Evolutionary conservation across 2,113 vertebrate species (phyloP), one percentile per base, ranked within the genome.

Genomic region (Pogonocichla stellata): DNA sequence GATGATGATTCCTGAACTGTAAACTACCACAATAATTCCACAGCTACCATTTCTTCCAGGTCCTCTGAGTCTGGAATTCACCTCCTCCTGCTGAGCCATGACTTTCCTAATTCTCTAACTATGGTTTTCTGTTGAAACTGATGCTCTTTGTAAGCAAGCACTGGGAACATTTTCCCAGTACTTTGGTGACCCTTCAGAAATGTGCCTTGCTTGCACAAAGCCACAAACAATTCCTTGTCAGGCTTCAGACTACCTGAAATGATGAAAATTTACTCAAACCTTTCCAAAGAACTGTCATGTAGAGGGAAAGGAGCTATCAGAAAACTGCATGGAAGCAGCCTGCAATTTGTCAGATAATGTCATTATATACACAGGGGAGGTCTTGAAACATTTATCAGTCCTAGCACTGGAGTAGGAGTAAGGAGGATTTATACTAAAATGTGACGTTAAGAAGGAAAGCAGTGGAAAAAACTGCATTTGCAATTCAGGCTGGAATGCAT

Each of bases 341-440:
- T 71, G 90, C 65, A 92, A 93, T 94, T 90, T 96, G 93, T 86
- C 92, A 96, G 80, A 88, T 96, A 93, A 94, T 90, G 93, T 77
- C 85, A 84, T 88, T 84, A 71, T 53, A 93, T 42, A 67, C 69
- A 86, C 86, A 86, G 31, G 69, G 75, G 80, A 91, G 33, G 87
- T 88, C 90, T 78, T 92, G 69, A 90, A 96, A 88, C 65, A 92
- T 81, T 94, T 81, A 95, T 93, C 86, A 81, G 86, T 75, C 43
- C 56, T 84, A 84, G 75, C 48, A 72, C 64, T 84, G 33, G 38
- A 92, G 43, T 22, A 61, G 48, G 28, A 86, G 36, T 64, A 70
- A 86, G 72, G 60, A 88, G 60, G 60, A 82, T 83, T 93, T 71
- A 40, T 64, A 92, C 84, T 86, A 71, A 92, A 92, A 90, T 67